phyloP scores from a whole-genome alignment of 1,140 invertebrate genomes.

The Coptotermes formosanus region DNA sequence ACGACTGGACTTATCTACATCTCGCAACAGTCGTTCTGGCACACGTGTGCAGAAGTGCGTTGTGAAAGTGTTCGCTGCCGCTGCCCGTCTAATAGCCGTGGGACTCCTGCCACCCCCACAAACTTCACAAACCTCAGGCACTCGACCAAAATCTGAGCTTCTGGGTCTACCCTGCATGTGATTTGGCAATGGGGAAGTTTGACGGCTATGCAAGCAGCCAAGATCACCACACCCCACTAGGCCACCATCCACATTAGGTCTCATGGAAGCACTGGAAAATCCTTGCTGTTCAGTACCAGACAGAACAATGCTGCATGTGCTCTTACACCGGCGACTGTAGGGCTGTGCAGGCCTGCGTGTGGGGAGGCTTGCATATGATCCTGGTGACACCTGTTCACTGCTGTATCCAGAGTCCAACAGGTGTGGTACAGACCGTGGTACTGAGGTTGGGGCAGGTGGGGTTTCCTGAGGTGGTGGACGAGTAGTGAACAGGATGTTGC shows the following conservation, averaged over 20 bases:
- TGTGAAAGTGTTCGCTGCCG: constrained; percentile 42
- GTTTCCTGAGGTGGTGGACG: constrained; percentile 44
- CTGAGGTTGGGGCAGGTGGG: constrained; percentile 17
- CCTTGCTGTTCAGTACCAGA: background rate
- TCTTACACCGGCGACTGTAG: constrained; percentile 55
- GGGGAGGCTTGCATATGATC: constrained; percentile 44
- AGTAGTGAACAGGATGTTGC: constrained; percentile 56
- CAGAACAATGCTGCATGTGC: constrained; percentile 64
- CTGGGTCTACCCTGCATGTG: background rate
- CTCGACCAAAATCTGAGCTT: constrained; percentile 44
- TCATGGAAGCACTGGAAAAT: background rate
- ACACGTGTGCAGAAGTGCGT: constrained; percentile 50
- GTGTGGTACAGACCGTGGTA: constrained; percentile 25
- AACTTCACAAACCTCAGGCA: constrained; percentile 50
- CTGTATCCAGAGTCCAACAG: constrained; percentile 53
- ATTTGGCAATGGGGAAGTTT: background rate
- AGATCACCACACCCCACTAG: constrained; percentile 42
- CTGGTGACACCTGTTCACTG: constrained; percentile 45
- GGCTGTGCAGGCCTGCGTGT: constrained; percentile 44
- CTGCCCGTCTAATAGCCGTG: constrained; percentile 32
- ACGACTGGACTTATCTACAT: constrained; percentile 40
- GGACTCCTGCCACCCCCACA: constrained; percentile 31
- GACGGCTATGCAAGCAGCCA: constrained; percentile 44
- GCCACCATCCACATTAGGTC: background rate
- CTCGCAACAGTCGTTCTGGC: constrained; percentile 40